phyloP scores from a whole-genome alignment of 2,797 vertebrate species.

The Notoglanidium macrostoma region DNA sequence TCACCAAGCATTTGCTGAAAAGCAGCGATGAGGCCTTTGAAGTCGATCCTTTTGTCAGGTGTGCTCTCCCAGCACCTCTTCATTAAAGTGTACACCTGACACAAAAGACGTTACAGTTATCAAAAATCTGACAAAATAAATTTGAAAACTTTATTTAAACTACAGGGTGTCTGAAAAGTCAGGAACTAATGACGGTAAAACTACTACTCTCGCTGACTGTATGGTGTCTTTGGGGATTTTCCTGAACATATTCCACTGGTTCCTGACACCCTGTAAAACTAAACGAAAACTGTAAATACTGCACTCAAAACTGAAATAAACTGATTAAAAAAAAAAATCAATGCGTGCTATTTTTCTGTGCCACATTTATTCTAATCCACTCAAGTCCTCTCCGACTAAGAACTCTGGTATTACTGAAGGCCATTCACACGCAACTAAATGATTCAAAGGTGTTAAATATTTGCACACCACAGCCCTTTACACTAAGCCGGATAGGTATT shows the following conservation, averaged over 20 bases:
- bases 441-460: background rate
- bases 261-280: background rate
- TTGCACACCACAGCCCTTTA: background rate
- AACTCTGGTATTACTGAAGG: background rate
- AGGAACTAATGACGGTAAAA: background rate
- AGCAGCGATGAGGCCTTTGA: conserved; percentile 84
- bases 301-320: background rate
- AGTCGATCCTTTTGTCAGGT: conserved; percentile 83
- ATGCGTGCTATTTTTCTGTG: background rate
- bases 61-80: conserved; percentile 87
- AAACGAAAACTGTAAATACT: background rate
- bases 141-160: background rate
- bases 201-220: background rate
- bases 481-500: background rate
- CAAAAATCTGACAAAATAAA: background rate
- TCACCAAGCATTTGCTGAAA: conserved; percentile 77
- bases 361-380: background rate
- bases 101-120: background rate
- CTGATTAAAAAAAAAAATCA: background rate
- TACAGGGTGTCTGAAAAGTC: background rate
- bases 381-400: too few relatives aligned
- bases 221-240: background rate
- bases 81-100: conserved; percentile 92
- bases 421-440: background rate
- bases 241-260: background rate